Conservation (phyloP, 2,888 invertebrate species). For the Dolichomitus sp. region DNA sequence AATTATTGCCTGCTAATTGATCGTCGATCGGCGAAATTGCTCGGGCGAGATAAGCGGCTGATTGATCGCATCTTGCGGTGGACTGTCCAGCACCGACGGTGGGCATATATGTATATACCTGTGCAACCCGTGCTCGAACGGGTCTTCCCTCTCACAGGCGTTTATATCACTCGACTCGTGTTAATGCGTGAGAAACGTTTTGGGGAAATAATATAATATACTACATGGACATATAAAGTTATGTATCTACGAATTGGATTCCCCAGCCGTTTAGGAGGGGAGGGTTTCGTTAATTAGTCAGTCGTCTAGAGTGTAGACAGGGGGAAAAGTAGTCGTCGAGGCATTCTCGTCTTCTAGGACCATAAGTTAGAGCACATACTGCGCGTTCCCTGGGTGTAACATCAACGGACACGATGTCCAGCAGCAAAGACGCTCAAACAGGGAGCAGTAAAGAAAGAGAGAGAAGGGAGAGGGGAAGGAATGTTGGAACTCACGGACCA, state of each 20-base stretch:
- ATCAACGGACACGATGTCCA: conserved; percentile 32
- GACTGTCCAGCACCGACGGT: conserved; percentile 18
- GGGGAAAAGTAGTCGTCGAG: conserved; percentile 43
- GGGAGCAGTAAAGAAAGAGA: conserved; percentile 26
- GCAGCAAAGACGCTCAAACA: not conserved
- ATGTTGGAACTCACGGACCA: conserved; percentile 56
- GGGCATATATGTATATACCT: conserved; percentile 36
- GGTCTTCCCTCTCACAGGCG: conserved; percentile 53
- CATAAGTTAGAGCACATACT: conserved; percentile 69
- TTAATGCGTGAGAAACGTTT: conserved; percentile 66
- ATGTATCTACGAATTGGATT: conserved; percentile 18
- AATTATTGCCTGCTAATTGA: conserved; percentile 82
- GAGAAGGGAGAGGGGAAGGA: conserved; percentile 39
- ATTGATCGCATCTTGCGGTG: conserved; percentile 65
- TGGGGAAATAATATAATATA: conserved; percentile 48
- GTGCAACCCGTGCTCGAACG: conserved; percentile 4
- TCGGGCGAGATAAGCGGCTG: conserved; percentile 67
- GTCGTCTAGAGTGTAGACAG: conserved; percentile 26
- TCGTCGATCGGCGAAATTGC: conserved; percentile 72
- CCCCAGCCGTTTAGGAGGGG: conserved; percentile 18
- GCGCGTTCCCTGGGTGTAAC: conserved; percentile 65
- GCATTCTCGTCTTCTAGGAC: conserved; percentile 51
- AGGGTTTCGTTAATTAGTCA: conserved; percentile 60
- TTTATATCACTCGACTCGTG: conserved; percentile 59
- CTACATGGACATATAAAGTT: not conserved